These are phyloP conservation scores for Glaucidium brasilianum DNA, from an alignment of 2,113 vertebrate genomes.

Conservation along the genomic window DNA sequence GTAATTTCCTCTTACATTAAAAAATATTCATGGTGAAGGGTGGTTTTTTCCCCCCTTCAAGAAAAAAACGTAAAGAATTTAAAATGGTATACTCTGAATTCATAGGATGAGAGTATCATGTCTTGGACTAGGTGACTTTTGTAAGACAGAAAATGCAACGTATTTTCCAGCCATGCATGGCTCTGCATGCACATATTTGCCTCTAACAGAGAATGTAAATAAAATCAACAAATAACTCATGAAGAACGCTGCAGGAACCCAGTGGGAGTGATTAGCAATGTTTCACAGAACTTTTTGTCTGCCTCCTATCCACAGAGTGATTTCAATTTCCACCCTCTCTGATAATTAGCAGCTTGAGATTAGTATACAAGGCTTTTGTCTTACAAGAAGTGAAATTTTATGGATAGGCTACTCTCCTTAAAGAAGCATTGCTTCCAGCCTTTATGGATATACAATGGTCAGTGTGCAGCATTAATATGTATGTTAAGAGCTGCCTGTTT, in stretches of 20 bases:
- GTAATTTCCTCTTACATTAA: neutral
- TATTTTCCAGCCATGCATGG: neutral
- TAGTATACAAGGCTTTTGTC: neutral
- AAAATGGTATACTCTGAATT: neutral
- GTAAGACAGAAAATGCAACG: neutral
- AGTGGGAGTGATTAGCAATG: neutral
- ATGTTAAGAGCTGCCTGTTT: neutral
- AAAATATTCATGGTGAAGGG: neutral
- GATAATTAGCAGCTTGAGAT: neutral
- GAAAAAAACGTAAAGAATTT: neutral
- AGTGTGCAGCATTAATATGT: neutral
- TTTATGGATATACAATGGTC: neutral
- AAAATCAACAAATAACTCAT: neutral
- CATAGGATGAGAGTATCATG: neutral
- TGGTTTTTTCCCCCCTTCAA: rapidly evolving
- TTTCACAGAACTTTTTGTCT: neutral
- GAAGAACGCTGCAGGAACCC: neutral
- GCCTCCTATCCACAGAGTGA: neutral
- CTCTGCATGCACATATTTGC: neutral
- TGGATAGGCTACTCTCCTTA: neutral
- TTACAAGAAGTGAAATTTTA: neutral
- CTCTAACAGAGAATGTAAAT: neutral
- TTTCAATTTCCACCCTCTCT: neutral
- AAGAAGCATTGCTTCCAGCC: neutral
- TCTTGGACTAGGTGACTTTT: neutral